Base-by-base conservation (phyloP, 2,113 vertebrate genomes). In the Salvelinus sp. region DNA sequence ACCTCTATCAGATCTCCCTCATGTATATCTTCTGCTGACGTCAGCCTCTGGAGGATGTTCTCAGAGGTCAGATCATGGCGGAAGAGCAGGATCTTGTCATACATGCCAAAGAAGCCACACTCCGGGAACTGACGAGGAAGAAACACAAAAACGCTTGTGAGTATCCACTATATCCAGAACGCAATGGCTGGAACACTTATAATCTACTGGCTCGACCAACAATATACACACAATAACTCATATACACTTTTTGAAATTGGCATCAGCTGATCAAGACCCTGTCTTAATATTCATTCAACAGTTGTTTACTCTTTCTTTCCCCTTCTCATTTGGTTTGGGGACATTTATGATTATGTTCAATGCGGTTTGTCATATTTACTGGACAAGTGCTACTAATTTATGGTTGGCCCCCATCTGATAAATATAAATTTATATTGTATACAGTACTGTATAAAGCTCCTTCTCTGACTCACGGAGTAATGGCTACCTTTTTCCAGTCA, bases 91-190 rank as follows among this genome's bases (percentile, higher is more conserved):
- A 99, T 98, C 93, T 99, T 99, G 93, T 99, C 97, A 83, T 98
- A 98, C 96, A 99, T 98, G 87, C 97, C 97, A 84, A 98, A 98
- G 92, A 99, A 99, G 82, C 97, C 97, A 85, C 97, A 99, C 92
- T 99, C 97, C 74, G 97, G 97, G 88, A 99, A 98, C 97, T 99
- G 91, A 58, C 87, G 82, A 28, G 76, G 89, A 44, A 44, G 9
- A 44, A 44, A 10, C 38, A 44, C 9, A 28, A 6, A 27, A 14
- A 22, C 6, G 4, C 2, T 13, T 14, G 7, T 62, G 58, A 62
- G n/a, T 22, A 62, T 22, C 5, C n/a, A 18, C n/a, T 22, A 9
- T 44, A 44, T 22, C 4, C n/a, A 62, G 58, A 54, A 54, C 14
- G 13, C 16, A 54, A 18, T 54, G 3, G 16, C 3, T 16, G 50